Evolutionary conservation across 2,888 invertebrate species (phyloP).

Genomic region (Schizaphis graminum): DNA sequence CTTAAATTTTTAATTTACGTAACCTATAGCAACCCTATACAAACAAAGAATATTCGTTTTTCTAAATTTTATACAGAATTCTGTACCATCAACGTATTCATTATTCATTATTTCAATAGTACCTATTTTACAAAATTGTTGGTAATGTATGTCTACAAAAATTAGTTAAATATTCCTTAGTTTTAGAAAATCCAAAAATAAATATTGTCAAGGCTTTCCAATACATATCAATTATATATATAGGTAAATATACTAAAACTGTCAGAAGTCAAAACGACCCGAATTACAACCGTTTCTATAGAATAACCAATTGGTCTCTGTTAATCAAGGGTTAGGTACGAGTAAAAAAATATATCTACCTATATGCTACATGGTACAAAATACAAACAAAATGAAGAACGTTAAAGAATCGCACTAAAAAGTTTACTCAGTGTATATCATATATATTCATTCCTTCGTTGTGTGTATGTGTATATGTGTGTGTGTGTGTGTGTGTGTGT

Average conservation of each 20-base stretch:
- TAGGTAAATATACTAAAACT: background rate
- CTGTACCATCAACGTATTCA: background rate
- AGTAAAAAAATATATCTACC: background rate
- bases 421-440: background rate
- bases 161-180: background rate
- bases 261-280: background rate
- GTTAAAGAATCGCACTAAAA: background rate
- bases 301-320: background rate
- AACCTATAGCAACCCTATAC: no score
- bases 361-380: background rate
- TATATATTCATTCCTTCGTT: background rate
- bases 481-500: background rate
- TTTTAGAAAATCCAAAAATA: background rate
- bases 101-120: background rate
- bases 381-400: constrained; percentile 16
- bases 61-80: background rate
- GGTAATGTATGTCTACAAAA: background rate
- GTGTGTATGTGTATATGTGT: no score
- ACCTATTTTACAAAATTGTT: background rate
- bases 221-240: background rate
- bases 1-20: no score
- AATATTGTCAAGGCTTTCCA: background rate
- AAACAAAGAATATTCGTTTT: background rate
- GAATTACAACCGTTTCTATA: background rate
- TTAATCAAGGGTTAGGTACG: background rate